Percentiles rank a stretch among this genome's conserved stretches.
These are phyloP conservation scores for Clarias magur DNA, from an alignment of 2,113 vertebrate species.

Conservation along the genomic window DNA sequence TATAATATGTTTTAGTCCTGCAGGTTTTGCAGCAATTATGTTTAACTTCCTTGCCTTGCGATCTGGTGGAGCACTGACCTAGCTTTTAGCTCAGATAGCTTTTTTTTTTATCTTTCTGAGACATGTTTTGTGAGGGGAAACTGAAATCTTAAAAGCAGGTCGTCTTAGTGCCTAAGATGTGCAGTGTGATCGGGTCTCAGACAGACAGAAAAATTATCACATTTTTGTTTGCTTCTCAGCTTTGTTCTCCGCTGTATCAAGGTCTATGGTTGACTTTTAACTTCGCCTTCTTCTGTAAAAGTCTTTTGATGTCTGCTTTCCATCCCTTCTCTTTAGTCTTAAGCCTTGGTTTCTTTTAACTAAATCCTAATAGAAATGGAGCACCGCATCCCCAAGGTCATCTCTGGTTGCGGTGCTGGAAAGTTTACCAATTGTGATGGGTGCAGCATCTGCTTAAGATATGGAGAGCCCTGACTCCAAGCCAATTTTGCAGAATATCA, in stretches of 20 bases:
- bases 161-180: conserved; percentile 58
- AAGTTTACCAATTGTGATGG: conserved; percentile 32
- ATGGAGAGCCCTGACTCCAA: background rate
- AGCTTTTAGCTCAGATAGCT: background rate
- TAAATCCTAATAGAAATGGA: conserved; percentile 45
- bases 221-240: background rate
- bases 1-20: background rate
- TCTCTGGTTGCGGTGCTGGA: conserved; percentile 27
- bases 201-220: conserved; percentile 62
- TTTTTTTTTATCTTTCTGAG: conserved; percentile 1
- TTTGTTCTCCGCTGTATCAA: background rate
- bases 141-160: conserved; percentile 47
- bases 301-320: conserved; percentile 38
- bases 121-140: conserved; percentile 36
- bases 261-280: conserved; percentile 32
- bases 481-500: background rate
- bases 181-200: conserved; percentile 58
- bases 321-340: conserved; percentile 16
- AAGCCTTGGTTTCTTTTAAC: conserved; percentile 55
- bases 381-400: conserved; percentile 19
- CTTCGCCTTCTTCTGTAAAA: conserved; percentile 26
- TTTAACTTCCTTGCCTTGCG: background rate
- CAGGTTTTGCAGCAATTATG: background rate
- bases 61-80: background rate
- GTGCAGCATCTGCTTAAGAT: conserved; percentile 45